Evolutionary conservation across 2,888 invertebrate genomes (phyloP), one percentile per base, ranked within the genome.

Genomic region (Platycnemis pennipes): DNA sequence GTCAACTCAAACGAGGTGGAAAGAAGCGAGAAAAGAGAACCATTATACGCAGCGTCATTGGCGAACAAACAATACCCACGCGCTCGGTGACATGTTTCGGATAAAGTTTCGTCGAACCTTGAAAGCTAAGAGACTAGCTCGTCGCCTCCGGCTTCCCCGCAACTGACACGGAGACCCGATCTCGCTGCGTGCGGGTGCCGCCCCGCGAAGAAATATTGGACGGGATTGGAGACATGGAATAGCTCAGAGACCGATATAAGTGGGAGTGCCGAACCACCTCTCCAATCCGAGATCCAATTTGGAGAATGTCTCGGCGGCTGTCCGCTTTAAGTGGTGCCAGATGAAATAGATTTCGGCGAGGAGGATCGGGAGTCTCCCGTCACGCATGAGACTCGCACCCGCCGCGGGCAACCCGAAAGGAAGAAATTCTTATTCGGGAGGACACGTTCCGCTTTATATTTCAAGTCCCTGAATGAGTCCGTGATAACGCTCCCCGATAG

Each of bases 151-250:
- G 19, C 26, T 49, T 63, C 22, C 63, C 19, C 31, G 2, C 37
- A 8, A 37, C 63, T 26, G 11, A 77, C 26, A 37, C 5, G 16
- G 37, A n/a, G 37, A 77, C 77, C 37, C 37, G 77, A 77, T n/a
- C 31, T 13, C 37, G 37, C 5, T 4, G 77, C 13, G 22, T 37
- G 77, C 63, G 7, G 11, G 77, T 31, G 26, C 31, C 11, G 37
- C 8, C 8, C 13, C 13, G 77, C 31, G 37, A 77, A 77, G 77
- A 77, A 77, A 37, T 77, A 77, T 77, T 31, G 77, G 77, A 77
- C 77, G 11, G 77, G 77, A 77, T 77, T 13, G 77, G 77, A 77
- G 77, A 77, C 37, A 77, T 77, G 77, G 77, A 77, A 77, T 77
- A 31, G 77, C 77, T 77, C 77, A 37, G 37, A 37, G 37, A 31